Evolutionary conservation across 2,113 vertebrate species (phyloP).

Genomic region (Seriola quinqueradiata): DNA sequence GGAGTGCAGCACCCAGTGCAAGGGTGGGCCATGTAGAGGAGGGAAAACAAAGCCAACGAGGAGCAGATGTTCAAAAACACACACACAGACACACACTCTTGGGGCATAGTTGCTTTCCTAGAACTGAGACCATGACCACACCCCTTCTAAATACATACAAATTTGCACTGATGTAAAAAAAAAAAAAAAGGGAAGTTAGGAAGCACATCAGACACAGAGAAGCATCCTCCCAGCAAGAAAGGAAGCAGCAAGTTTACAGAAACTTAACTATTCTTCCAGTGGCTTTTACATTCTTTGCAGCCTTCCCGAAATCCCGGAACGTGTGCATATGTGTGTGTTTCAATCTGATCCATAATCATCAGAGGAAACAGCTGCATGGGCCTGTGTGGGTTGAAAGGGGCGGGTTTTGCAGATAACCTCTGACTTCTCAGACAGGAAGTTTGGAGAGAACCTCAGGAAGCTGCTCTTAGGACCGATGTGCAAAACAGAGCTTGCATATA

Average conservation of each 20-base stretch:
- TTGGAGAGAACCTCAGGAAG: slow-evolving; percentile 79
- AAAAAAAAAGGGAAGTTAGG: slow-evolving; percentile 10
- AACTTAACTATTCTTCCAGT: slow-evolving; percentile 10
- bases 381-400: slow-evolving; percentile 54
- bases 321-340: slow-evolving; percentile 26
- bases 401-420: slow-evolving; percentile 77
- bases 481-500: slow-evolving; percentile 62
- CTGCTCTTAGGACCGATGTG: slow-evolving; percentile 57
- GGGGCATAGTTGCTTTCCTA: slow-evolving; percentile 63
- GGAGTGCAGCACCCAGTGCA: slow-evolving; percentile 51
- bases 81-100: slow-evolving; percentile 50
- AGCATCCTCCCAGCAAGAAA: slow-evolving; percentile 8
- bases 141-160: slow-evolving; percentile 32
- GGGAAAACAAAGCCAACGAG: slow-evolving; percentile 80
- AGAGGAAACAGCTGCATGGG: slow-evolving; percentile 84
- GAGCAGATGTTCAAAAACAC: slow-evolving; percentile 82
- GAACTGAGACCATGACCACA: slow-evolving; percentile 56
- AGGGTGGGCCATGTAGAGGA: slow-evolving; percentile 65
- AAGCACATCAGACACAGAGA: slow-evolving; percentile 8
- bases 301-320: slow-evolving; percentile 54
- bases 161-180: slow-evolving; percentile 29
- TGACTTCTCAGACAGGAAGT: slow-evolving; percentile 79
- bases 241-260: slow-evolving; percentile 31
- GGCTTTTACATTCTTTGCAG: slow-evolving; percentile 1
- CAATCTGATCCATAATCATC: slow-evolving; percentile 57